Base-by-base conservation (phyloP, 2,888 invertebrate species). In the Eupithecia centaureata region DNA sequence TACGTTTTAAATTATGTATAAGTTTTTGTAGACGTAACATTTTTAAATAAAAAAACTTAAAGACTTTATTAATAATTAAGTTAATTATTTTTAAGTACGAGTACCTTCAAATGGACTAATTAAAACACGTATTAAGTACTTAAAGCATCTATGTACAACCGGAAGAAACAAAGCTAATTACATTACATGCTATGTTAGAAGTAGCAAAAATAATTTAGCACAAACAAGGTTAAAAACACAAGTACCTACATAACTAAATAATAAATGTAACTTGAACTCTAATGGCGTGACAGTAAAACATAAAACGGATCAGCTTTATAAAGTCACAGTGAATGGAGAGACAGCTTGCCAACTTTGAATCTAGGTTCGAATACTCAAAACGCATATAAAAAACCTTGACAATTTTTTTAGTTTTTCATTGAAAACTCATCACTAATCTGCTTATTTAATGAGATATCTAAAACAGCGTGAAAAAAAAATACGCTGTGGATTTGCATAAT, bases 111-210 rank as follows among this genome's bases (percentile, higher is more conserved):
- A 42, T 42, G 38, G 8, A 56, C 28, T 28, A 56, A 56, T 56
- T 56, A 56, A 47, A 56, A 56, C 30, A 10, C 8, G 54, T 56
- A 28, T n/a, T 27, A 27, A n/a, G 54, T n/a, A 56, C 30, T 28
- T 54, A 28, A 28, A 28, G 15, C 4, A 18, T 10, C 47, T 47
- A 47, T 4, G 5, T 18, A 30, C 28, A 25, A 38, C 59, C 35
- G 59, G 59, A 59, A 59, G 38, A 38, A n/a, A n/a, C n/a, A n/a
- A n/a, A 25, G 27, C 1, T 38, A 59, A 58, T 38, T 38, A 61
- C 38, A 38, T 42, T 47, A 47, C 47, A 47, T 22, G 22, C 18
- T 22, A 30, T n/a, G 30, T 30, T 56, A 56, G 54, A 28, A 22
- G 47, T 61, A 47, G 42, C 27, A 30, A 51, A 51, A n/a, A 47